Conservation (phyloP, 1,140 invertebrate species). For the Aphelinus certus region DNA sequence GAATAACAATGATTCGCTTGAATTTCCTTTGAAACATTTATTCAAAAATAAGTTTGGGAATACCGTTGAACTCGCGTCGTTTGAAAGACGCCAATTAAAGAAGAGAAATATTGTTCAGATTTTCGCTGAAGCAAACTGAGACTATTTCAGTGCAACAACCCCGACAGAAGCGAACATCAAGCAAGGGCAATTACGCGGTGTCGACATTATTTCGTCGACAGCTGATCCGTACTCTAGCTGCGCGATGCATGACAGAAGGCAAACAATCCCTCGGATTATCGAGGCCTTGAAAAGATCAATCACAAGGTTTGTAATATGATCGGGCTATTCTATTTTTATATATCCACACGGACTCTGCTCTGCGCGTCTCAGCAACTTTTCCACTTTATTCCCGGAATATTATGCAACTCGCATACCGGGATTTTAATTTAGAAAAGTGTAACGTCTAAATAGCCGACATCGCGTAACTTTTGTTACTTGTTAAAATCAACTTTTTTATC, state of each 20-base stretch:
- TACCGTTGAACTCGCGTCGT: too few relatives aligned
- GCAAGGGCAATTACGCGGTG: background rate
- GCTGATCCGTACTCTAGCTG: background rate
- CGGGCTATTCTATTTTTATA: constrained; percentile 25
- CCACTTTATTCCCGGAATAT: constrained; percentile 21
- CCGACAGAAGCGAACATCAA: background rate
- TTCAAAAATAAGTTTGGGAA: too few relatives aligned
- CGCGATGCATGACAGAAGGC: background rate
- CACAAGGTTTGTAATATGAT: constrained; percentile 14
- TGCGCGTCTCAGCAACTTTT: constrained; percentile 1
- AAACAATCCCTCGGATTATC: constrained; percentile 31
- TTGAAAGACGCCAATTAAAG: too few relatives aligned
- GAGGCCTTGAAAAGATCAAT: constrained; percentile 14
- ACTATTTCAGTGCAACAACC: constrained; percentile 19
- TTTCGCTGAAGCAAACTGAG: too few relatives aligned
- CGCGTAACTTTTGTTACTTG: too few relatives aligned
- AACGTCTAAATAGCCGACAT: too few relatives aligned
- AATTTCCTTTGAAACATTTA: too few relatives aligned
- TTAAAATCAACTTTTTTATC: too few relatives aligned
- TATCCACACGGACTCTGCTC: background rate
- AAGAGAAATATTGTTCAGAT: too few relatives aligned
- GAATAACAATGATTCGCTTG: too few relatives aligned
- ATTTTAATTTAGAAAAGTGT: background rate
- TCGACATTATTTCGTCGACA: constrained; percentile 1
- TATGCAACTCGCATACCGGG: constrained; percentile 17